These are phyloP conservation scores for Drosophila guanche DNA, from an alignment of 1,140 invertebrate species.

Conservation along the genomic window DNA sequence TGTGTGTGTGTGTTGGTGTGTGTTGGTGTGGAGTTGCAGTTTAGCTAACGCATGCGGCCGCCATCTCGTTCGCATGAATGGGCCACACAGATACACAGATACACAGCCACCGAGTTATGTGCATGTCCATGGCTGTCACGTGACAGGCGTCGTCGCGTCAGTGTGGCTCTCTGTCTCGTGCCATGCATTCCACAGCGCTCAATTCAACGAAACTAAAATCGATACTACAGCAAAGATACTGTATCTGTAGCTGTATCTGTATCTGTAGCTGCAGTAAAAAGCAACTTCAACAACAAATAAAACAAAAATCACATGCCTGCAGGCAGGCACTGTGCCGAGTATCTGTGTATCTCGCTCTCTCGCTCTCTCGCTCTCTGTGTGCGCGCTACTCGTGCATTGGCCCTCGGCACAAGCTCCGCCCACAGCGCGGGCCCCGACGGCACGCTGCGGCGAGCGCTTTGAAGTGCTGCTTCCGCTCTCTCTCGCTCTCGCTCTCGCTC, in stretches of 20 bases:
- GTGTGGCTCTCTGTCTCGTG: slow-evolving; percentile 61
- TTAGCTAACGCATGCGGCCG: slow-evolving; percentile 35
- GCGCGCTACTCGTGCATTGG: slow-evolving; percentile 23
- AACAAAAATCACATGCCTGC: no score
- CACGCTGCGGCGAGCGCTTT: slow-evolving; percentile 65
- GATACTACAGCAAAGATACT: slow-evolving; percentile 38
- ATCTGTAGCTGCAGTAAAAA: slow-evolving; percentile 12
- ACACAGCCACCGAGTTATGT: slow-evolving; percentile 14
- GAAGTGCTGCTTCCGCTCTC: slow-evolving; percentile 39
- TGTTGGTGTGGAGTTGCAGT: slow-evolving; percentile 7
- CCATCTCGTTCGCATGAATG: slow-evolving; percentile 45
- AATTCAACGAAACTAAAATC: slow-evolving; percentile 34
- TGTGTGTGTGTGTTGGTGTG: slow-evolving; percentile 12
- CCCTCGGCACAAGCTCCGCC: slow-evolving; percentile 30
- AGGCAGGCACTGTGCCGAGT: slow-evolving; percentile 28
- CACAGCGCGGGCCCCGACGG: slow-evolving; percentile 20
- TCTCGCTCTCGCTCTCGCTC: slow-evolving; percentile 7
- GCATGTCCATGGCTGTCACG: slow-evolving; percentile 34
- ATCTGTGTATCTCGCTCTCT: slow-evolving; percentile 8
- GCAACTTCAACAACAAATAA: no score
- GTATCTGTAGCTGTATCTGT: slow-evolving; percentile 27
- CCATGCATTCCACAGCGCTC: slow-evolving; percentile 43
- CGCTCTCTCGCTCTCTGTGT: slow-evolving; percentile 15
- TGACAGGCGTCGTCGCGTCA: slow-evolving; percentile 36
- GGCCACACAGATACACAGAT: slow-evolving; percentile 8